Base-by-base conservation (phyloP, 2,113 vertebrate genomes). In the Malurus alboscapulatus region DNA sequence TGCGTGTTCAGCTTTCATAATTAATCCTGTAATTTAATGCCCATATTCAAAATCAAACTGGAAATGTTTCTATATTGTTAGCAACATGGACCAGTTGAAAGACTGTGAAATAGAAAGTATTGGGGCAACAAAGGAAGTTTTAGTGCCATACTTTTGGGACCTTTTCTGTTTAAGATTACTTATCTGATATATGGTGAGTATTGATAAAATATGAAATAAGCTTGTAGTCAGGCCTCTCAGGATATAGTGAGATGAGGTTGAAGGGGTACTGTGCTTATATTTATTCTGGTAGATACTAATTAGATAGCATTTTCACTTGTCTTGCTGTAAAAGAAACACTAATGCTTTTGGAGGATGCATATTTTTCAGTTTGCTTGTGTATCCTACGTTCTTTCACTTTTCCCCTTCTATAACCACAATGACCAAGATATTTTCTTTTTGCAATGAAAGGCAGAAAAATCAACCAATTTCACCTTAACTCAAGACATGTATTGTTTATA, bases 91-190 rank as follows among this genome's bases (percentile, higher is more conserved):
- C 30, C 36, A 76, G 0, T 14, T 73, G 36, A 69, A 87, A 55
- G 14, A 38, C 25, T 45, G 2, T 75, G 45, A 87, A 74, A 61
- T 71, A 38, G 4, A 8, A 69, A 90, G 10, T 61, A 13, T 30
- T 91, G 38, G 24, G 14, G 3, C 58, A 74, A 59, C 32, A 80
- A 66, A 73, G 44, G 22, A 77, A 68, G 54, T 17, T 69, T 62
- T 51, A 84, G 74, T 71, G 0, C 21, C 0, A 1, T 2, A 7
- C 7, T 80, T 69, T 14, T 68, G 25, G 8, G 21, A 50, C 17
- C 2, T 71, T 32, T 32, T 71, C 32, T 30, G 18, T 65, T 76
- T 66, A 44, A 81, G 24, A n/a, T 48, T 6, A 7, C 3, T 92
- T 61, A 21, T 61, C 16, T 87, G 67, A 68, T 75, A 61, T 82